These are phyloP conservation scores for Melikaiella ostensackeni DNA, from an alignment of 2,888 invertebrate genomes.

Conservation along the genomic window DNA sequence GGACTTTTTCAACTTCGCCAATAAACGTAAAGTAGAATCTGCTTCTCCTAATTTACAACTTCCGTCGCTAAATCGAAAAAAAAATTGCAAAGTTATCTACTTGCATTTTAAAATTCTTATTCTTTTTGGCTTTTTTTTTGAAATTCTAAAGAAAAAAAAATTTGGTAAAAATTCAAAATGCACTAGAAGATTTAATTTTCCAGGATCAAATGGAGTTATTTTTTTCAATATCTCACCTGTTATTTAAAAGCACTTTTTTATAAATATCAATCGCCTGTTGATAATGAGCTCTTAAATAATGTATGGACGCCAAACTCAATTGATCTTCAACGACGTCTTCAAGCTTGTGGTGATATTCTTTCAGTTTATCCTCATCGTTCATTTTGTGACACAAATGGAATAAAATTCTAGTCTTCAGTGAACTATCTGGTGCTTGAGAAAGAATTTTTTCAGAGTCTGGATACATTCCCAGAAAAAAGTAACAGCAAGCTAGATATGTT, in stretches of 20 bases:
- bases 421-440: constrained; percentile 83
- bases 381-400: constrained; percentile 97
- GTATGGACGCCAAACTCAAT: constrained; percentile 95
- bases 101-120: too few relatives aligned
- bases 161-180: neutral
- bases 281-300: constrained; percentile 97
- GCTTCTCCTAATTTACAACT: neutral
- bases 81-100: neutral
- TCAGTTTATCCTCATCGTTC: constrained; percentile 88
- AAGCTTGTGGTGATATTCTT: constrained; percentile 90
- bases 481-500: constrained; percentile 94
- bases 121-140: too few relatives aligned
- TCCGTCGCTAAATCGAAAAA: neutral
- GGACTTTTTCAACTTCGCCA: constrained; percentile 12
- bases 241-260: constrained; percentile 93
- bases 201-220: neutral
- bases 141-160: neutral
- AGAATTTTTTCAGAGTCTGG: constrained; percentile 84
- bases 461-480: constrained; percentile 95
- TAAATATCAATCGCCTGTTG: constrained; percentile 99
- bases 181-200: neutral
- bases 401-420: constrained; percentile 87
- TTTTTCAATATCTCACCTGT: constrained; percentile 82
- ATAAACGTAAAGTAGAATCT: constrained; percentile 12
- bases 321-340: constrained; percentile 96